Evolutionary conservation across 2,797 vertebrate species (phyloP), one percentile per base, ranked within the genome.

Genomic region (Spea hammondii): DNA sequence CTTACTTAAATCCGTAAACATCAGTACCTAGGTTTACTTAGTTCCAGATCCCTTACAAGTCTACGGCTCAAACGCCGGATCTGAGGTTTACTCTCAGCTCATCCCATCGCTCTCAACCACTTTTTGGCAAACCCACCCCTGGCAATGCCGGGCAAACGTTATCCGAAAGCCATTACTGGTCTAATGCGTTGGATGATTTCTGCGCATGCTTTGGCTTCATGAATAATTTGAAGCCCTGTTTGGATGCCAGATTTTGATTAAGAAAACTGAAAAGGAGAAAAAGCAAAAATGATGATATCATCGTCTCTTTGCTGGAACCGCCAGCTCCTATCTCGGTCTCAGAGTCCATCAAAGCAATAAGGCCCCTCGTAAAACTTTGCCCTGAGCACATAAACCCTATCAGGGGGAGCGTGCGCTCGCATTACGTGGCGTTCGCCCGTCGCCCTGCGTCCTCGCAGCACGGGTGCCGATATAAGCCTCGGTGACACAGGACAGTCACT

Each of bases 341-440:
- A 74, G 83, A 85, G 86, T 88, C 87, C 86, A 85, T 57, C 0
- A 0, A 82, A 79, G 89, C 85, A 88, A 88, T 90, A 88, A 91
- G 82, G 72, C 76, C 79, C 55, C 79, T 83, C 87, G 89, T 91
- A 91, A 92, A 91, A 91, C 91, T 91, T 87, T 92, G 91, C 84
- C 89, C 90, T 89, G 83, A 83, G 85, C 83, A 69, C 85, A 83
- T 72, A 78, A 13, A 8, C 77, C 73, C 84, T 90, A 90, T 90
- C 87, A 70, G 76, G 68, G 83, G 83, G 83, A 83, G 85, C 68
- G 83, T 83, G 83, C 82, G 85, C 83, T 83, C 0, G 65, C 68
- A 76, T 83, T 90, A 87, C 13, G 68, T 88, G 88, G 86, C 85
- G 85, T 79, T 85, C 0, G 71, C 83, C 74, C 10, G 9, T 10